A percentile compares a stretch with the other conserved stretches of the same genome.
These are phyloP conservation scores for Lateolabrax maculatus DNA, from an alignment of 2,797 vertebrate genomes.

Conservation along the genomic window DNA sequence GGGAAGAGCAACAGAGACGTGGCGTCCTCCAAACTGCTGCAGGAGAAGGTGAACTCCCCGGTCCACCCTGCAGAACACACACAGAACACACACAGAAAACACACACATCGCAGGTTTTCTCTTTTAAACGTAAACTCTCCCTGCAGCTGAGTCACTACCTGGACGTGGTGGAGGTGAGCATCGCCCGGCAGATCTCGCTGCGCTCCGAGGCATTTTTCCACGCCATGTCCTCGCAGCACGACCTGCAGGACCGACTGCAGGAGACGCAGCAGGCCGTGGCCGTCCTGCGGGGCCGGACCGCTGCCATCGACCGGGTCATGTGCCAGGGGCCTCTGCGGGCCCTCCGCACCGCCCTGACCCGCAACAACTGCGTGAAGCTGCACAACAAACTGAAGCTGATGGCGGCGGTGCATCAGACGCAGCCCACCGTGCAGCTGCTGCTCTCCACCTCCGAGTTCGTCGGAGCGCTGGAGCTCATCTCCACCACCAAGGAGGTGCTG, in stretches of 20 bases:
- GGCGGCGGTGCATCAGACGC: constrained; percentile 98
- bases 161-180: constrained; percentile 99
- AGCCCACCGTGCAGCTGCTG: constrained; percentile 97
- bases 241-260: constrained; percentile 96
- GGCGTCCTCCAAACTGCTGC: constrained; percentile 95
- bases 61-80: background rate
- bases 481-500: constrained; percentile 97
- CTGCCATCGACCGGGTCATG: constrained; percentile 93
- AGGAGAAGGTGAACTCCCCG: constrained; percentile 92
- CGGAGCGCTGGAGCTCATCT: constrained; percentile 97
- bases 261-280: constrained; percentile 94
- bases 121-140: background rate
- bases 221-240: constrained; percentile 98
- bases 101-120: too few relatives aligned
- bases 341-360: constrained; percentile 90
- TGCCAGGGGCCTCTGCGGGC: constrained; percentile 93
- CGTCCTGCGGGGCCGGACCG: constrained; percentile 91
- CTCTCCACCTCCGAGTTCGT: constrained; percentile 97
- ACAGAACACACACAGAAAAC: too few relatives aligned
- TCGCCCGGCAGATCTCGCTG: constrained; percentile 97
- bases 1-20: constrained; percentile 93
- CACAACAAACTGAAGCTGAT: constrained; percentile 97
- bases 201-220: constrained; percentile 99
- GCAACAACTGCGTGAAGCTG: constrained; percentile 93
- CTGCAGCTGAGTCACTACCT: constrained; percentile 96